Evolutionary conservation across 2,113 vertebrate genomes (phyloP).

Genomic region (Notothenia rossii): DNA sequence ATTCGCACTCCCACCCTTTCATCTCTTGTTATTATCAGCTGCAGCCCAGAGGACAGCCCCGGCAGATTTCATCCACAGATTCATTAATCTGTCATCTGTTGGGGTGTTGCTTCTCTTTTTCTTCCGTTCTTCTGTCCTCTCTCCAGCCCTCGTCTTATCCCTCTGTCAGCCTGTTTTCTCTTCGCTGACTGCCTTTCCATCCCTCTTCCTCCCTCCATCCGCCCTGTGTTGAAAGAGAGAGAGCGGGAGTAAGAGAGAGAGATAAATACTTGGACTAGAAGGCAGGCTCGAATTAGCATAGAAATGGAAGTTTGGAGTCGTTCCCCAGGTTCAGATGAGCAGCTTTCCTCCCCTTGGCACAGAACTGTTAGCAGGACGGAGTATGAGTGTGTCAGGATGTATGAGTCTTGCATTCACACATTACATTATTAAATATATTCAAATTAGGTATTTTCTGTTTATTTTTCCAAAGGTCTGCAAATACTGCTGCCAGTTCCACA

Average conservation of each 20-base stretch:
- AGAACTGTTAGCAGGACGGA: constrained; percentile 62
- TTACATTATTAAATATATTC: background rate
- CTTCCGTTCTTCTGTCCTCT: constrained; percentile 49
- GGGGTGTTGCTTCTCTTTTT: constrained; percentile 68
- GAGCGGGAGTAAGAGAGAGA: constrained; percentile 42
- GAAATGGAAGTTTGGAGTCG: constrained; percentile 82
- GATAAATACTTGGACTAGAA: constrained; percentile 78
- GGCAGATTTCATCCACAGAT: constrained; percentile 76
- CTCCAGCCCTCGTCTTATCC: constrained; percentile 53
- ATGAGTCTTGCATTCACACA: constrained; percentile 2
- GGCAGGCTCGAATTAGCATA: constrained; percentile 80
- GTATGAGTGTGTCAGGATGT: constrained; percentile 36
- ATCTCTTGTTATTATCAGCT: constrained; percentile 78
- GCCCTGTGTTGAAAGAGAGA: constrained; percentile 44
- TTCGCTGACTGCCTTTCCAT: constrained; percentile 49
- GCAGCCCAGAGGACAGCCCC: constrained; percentile 71
- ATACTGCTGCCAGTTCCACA: background rate
- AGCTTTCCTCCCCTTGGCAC: constrained; percentile 65
- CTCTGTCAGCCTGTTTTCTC: constrained; percentile 56
- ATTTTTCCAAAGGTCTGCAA: background rate
- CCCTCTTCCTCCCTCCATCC: constrained; percentile 30
- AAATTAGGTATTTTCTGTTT: background rate
- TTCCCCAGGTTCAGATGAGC: constrained; percentile 80
- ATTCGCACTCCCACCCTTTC: constrained; percentile 59
- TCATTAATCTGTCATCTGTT: constrained; percentile 80